phyloP scores from a whole-genome alignment of 1,140 invertebrate species.

The Drosophila asahinai region DNA sequence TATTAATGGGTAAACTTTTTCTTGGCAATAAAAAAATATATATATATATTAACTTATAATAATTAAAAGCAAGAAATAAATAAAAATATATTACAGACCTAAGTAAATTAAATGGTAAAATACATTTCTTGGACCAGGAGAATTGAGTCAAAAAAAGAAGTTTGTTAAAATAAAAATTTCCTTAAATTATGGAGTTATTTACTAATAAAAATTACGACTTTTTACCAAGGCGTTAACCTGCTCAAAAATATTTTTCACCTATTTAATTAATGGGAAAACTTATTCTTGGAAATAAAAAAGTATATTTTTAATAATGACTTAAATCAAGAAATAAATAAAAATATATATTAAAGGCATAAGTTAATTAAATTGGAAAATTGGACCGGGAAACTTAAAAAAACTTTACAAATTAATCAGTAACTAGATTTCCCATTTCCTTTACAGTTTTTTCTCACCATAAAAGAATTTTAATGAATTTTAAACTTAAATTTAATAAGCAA shows the following conservation, averaged over 20 bases:
- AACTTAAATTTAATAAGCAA: neutral
- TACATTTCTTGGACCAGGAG: too few relatives aligned
- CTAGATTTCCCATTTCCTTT: fast-evolving
- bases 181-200: too few relatives aligned
- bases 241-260: neutral
- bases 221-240: neutral
- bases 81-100: neutral
- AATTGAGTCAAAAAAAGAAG: too few relatives aligned
- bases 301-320: too few relatives aligned
- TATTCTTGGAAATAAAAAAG: neutral
- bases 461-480: neutral
- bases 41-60: too few relatives aligned
- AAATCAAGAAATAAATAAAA: neutral
- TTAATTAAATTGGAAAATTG: neutral
- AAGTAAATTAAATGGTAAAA: neutral
- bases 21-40: neutral
- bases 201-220: too few relatives aligned
- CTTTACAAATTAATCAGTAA: neutral
- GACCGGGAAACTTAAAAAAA: neutral
- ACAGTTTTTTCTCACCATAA: neutral
- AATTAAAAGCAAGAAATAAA: neutral
- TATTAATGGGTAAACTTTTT: neutral
- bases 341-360: neutral
- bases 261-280: neutral
- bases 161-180: too few relatives aligned